These are phyloP conservation scores for Eristalis arbustorum DNA, from an alignment of 2,888 invertebrate genomes.

Conservation along the genomic window DNA sequence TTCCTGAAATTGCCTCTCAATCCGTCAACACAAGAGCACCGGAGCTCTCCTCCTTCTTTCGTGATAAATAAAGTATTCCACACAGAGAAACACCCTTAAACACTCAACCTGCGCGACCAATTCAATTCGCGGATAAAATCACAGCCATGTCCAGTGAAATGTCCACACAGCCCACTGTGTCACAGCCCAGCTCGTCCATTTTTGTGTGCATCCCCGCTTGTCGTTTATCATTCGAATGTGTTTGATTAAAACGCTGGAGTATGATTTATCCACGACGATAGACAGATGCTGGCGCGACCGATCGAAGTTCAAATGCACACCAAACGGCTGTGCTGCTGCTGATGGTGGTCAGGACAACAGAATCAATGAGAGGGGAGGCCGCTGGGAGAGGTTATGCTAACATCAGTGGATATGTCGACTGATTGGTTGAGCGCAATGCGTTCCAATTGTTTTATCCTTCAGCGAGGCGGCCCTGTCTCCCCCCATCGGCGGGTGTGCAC, in stretches of 20 bases:
- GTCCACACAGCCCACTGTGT: neutral
- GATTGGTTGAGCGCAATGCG: slow-evolving; percentile 60
- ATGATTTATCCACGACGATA: slow-evolving; percentile 62
- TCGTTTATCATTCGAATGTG: slow-evolving; percentile 60
- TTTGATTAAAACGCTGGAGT: slow-evolving; percentile 57
- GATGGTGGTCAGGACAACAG: neutral
- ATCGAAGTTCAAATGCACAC: no score
- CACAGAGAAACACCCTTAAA: neutral
- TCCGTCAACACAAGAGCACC: neutral
- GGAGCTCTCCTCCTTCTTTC: no score
- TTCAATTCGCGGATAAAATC: neutral
- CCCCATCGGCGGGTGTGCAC: neutral
- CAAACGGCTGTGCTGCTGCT: neutral
- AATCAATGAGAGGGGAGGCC: no score
- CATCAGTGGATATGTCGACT: slow-evolving; percentile 45
- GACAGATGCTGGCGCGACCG: neutral
- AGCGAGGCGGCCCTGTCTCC: neutral
- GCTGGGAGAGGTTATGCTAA: slow-evolving; percentile 35
- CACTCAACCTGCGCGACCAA: neutral
- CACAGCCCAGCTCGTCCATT: neutral
- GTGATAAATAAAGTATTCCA: neutral
- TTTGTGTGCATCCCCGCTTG: neutral
- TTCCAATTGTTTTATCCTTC: slow-evolving; percentile 51
- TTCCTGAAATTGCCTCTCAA: neutral
- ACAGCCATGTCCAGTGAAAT: neutral